Evolutionary conservation across 2,113 vertebrate genomes (phyloP).

Genomic region (Passer domesticus): DNA sequence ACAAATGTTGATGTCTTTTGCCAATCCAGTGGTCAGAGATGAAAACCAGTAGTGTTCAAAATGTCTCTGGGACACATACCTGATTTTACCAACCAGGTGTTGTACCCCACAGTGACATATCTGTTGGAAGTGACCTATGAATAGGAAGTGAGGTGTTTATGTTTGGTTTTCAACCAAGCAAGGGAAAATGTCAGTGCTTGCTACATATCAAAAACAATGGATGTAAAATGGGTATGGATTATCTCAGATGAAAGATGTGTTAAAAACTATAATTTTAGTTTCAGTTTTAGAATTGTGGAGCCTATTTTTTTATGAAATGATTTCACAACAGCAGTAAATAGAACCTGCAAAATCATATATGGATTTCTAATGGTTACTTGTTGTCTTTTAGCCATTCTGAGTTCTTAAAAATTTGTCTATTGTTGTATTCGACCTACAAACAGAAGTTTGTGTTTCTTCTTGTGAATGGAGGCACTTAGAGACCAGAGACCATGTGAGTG

Average conservation of each 20-base stretch:
- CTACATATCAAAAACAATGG: accelerated
- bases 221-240: neutral
- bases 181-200: neutral
- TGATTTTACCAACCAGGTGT: neutral
- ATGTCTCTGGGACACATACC: neutral
- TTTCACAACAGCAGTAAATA: neutral
- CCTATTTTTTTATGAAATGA: neutral
- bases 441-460: neutral
- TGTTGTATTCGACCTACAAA: neutral
- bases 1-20: neutral
- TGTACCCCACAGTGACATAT: neutral
- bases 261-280: neutral
- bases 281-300: neutral
- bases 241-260: neutral
- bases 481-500: neutral
- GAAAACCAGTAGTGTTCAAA: neutral
- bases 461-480: neutral
- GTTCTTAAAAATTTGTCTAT: neutral
- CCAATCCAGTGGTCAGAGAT: neutral
- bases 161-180: neutral
- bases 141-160: neutral
- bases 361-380: neutral
- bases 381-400: neutral
- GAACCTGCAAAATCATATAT: neutral
- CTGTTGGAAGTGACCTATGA: neutral